Evolutionary conservation across 1,140 invertebrate species (phyloP), one percentile per base, ranked within the genome.

Genomic region (Rhopalosiphum maidis): DNA sequence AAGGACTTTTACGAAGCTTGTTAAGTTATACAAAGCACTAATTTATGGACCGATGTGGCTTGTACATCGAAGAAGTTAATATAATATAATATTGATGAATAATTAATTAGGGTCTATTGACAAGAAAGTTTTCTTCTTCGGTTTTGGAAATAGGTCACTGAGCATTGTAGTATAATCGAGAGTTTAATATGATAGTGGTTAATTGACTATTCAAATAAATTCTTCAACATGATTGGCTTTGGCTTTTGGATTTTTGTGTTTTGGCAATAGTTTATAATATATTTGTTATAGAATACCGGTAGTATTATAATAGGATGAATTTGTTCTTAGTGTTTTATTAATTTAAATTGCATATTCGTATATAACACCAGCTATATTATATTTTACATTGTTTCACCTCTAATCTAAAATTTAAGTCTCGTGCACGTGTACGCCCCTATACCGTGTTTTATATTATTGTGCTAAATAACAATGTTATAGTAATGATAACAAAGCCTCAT

Each of bases 121-220:
- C 51, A 5, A 55, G 35, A 89, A 89, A 54, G 88, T 89, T 89
- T 89, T 89, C 51, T 89, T 55, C 48, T 89, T n/a, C n/a, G 88
- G 55, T 89, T 89, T 89, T 89, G 35, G 21, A 55, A 89, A 89
- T 89, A 89, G 88, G 88, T 55, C 88, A 55, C 88, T 89, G 35
- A 89, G 25, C 51, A 89, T 55, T 89, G 37, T 25, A 25, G 25
- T 41, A 3, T 41, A 41, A 41, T 41, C 41, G 41, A 41, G 41
- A 41, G 41, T 41, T 43, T 15, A 18, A n/a, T 46, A 83, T 30
- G 43, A 85, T n/a, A 55, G 35, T 55, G 23, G 51, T 35, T 41
- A 51, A 89, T 55, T 89, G 22, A 55, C 23, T 46, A 25, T 41
- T 88, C 18, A 88, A 88, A 86, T 30, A 87, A 51, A 89, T 55